phyloP scores from a whole-genome alignment of 2,113 vertebrate species.

The Pterocles orientalis region DNA sequence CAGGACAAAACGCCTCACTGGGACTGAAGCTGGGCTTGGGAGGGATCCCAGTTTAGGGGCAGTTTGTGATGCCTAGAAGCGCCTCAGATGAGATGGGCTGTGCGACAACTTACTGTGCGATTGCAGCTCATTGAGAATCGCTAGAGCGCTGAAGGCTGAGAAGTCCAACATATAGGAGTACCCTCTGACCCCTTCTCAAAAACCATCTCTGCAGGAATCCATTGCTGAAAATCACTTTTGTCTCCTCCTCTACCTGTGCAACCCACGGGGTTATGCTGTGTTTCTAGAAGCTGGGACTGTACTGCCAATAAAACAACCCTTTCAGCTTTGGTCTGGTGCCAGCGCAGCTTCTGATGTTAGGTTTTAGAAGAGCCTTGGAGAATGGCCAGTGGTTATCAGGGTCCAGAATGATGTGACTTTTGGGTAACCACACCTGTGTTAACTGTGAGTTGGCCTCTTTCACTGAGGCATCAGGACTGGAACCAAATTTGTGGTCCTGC shows the following conservation, averaged over 20 bases:
- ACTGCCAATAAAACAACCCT: background rate
- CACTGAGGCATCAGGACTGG: background rate
- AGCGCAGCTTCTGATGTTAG: background rate
- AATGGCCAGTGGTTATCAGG: background rate
- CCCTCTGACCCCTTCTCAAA: background rate
- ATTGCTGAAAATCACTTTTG: background rate
- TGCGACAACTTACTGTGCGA: background rate
- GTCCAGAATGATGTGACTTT: background rate
- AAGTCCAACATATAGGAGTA: background rate
- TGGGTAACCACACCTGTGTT: background rate
- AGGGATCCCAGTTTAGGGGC: background rate
- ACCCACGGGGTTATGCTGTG: background rate
- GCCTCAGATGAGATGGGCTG: background rate
- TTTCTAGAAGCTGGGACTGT: background rate
- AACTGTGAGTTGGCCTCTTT: background rate
- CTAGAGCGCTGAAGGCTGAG: slow-evolving; percentile 13
- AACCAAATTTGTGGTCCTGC: background rate
- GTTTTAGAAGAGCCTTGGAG: background rate
- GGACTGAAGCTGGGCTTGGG: background rate
- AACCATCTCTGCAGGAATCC: background rate
- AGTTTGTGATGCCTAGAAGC: background rate
- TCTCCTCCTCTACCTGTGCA: background rate
- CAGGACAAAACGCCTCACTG: background rate
- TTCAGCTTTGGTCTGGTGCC: background rate
- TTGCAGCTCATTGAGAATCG: background rate